Base-by-base conservation (phyloP, 2,113 vertebrate genomes). In the Ptilorrhoa leucosticta region DNA sequence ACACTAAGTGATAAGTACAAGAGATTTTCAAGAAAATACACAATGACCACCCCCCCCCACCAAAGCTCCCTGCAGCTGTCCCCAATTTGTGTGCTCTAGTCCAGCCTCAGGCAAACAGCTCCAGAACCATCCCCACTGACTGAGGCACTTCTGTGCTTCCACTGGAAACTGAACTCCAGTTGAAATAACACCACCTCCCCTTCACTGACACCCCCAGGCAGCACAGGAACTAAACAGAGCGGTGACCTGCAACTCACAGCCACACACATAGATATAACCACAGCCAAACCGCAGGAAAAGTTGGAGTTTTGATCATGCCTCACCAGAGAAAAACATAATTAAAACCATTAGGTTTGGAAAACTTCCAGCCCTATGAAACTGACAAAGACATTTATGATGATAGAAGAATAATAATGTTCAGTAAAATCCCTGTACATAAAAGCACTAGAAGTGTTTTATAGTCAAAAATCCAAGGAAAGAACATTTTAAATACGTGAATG, bases 401-500 rank as follows among this genome's bases (percentile, higher is more conserved):
- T 91, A 86, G 88, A 94, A 83, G 56, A 94, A 93, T 89, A 94
- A 96, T 82, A 86, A 90, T 50, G 72, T 78, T 72, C 88, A 83
- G 68, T 83, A 89, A 94, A 94, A 93, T 53, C 69, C 56, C 70
- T 65, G 40, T 40, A 78, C 31, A 42, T 82, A 94, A 95, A 96
- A 93, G 79, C 72, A 57, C 45, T 85, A 58, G 13, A 92, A 84
- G 64, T 85, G 40, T 84, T 96, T 96, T 94, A 94, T 28, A 54
- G 57, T 17, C 53, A 84, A 85, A 92, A 92, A 75, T 51, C 69
- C 26, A 60, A 88, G 51, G 40, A 35, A 95, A 85, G 82, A 90
- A 42, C 27, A 86, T 81, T 84, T 94, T 54, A 86, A 87, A 66
- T 31, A 57, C 68, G 42, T 70, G 76, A 69, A 88, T 13, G 23